Evolutionary conservation across 2,113 vertebrate species (phyloP), one percentile per base, ranked within the genome.

Genomic region (Caranx melampygus): DNA sequence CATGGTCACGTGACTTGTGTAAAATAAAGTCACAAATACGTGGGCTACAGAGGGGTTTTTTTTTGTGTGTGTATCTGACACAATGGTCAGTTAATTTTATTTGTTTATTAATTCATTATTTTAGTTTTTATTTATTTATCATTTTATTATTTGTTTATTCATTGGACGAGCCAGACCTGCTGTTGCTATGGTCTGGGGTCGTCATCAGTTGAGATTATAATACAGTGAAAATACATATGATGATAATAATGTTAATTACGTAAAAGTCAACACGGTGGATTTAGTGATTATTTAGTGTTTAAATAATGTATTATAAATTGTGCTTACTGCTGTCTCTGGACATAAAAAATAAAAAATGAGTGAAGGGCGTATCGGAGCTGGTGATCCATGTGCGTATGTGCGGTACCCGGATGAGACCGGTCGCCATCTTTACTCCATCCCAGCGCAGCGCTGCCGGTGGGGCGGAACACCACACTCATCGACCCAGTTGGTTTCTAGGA

Each of bases 371-470:
- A 3, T 75, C 63, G 8, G 51, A 45, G 72, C 58, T 37, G 76
- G 40, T 75, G 81, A 77, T 72, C 83, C 67, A 88, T 94, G 88
- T 93, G 84, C 91, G 75, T 82, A 89, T 90, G 93, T 92, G 91
- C 93, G 87, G 91, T 82, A 72, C 93, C 92, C 94, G 91, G 94
- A 94, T 93, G 90, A 86, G 82, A 49, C 68, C 54, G 69, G 85
- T 75, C 92, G 94, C 94, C 95, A 95, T 95, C 88, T 95, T 93
- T 94, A 84, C 85, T 87, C 82, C 77, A 76, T 81, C 85, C 85
- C 72, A 80, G 66, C 83, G 42, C 91, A 76, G 81, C 84, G 78
- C 82, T 89, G 85, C 93, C 92, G 92, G 94, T 87, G 87, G 92
- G 89, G 92, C 89, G 89, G 92, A 91, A 89, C 90, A 89, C 71